Percentiles rank a stretch among this genome's conserved stretches.
These are phyloP conservation scores for Engystomops pustulosus DNA, from an alignment of 2,113 vertebrate species.

Conservation along the genomic window DNA sequence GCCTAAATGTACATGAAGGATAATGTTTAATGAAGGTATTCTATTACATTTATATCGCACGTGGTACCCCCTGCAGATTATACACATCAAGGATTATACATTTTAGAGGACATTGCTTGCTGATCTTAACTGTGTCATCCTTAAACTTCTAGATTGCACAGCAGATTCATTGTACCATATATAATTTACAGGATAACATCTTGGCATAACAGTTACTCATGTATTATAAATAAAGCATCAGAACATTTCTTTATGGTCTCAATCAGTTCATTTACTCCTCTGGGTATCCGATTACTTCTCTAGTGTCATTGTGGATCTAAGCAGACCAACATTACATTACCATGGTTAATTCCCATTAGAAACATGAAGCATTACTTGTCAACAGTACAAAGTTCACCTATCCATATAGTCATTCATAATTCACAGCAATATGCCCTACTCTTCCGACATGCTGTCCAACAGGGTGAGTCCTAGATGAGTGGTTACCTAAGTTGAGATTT, in stretches of 20 bases:
- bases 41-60: no score
- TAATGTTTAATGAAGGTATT: no score
- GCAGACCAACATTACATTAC: slow-evolving; percentile 7
- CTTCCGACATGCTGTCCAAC: slow-evolving; percentile 60
- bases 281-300: not conserved
- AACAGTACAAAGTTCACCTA: slow-evolving; percentile 60
- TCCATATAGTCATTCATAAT: slow-evolving; percentile 59
- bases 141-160: not conserved
- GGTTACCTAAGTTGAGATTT: slow-evolving; percentile 58
- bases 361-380: slow-evolving; percentile 59
- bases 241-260: not conserved
- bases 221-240: slow-evolving; percentile 20
- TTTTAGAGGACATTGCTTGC: not conserved
- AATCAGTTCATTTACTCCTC: not conserved
- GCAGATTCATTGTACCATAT: not conserved
- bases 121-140: not conserved
- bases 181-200: slow-evolving; percentile 3
- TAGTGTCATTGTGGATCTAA: slow-evolving; percentile 4
- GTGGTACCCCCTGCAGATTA: not conserved
- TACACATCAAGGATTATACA: not conserved
- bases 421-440: slow-evolving; percentile 58
- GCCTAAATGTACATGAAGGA: no score
- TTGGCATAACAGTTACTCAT: not conserved
- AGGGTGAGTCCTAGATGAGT: slow-evolving; percentile 60
- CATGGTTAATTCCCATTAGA: slow-evolving; percentile 60